Evolutionary conservation across 2,888 invertebrate genomes (phyloP), one percentile per base, ranked within the genome.

Genomic region (Meteorus colon): DNA sequence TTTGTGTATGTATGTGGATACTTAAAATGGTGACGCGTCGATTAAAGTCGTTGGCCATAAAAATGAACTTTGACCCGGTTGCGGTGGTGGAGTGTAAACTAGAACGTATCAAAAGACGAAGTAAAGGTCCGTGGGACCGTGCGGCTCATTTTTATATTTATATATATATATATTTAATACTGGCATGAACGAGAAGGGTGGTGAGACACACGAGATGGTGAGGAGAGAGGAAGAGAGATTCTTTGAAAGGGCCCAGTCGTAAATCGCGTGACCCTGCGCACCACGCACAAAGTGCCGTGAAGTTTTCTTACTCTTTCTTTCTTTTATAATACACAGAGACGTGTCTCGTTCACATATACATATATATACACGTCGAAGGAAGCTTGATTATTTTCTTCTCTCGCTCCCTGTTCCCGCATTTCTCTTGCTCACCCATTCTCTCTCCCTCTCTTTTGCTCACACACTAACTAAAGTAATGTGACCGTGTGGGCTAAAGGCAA

Each of bases 231-330:
- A 74, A 70, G 74, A 68, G 68, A 74, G 67, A 75, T 80, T 80
- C 76, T 78, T 79, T 77, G 70, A 73, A 77, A 80, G 77, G 78
- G 79, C 76, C 71, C 66, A 69, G 78, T 79, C 80, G 80, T 80
- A 80, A 80, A 78, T 80, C 77, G 80, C 77, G 74, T 79, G 79
- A 80, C 79, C 80, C 80, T 78, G 77, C 77, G 70, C 79, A 74
- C 76, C 78, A 79, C 77, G 79, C 80, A 77, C 77, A 74, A 76
- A 77, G 76, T 77, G 70, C 78, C 79, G 75, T 74, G 24, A 66
- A 77, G 72, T 73, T 70, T 75, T 77, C 75, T 75, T 65, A 63
- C 59, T 74, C 65, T 41, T 41, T 37, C 19, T 37, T 19, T 48
- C 51, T 67, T 31, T 60, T 45, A 62, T 60, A 73, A 41, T 12